Base-by-base conservation (phyloP, 2,888 invertebrate genomes). In the Acheta domesticus region DNA sequence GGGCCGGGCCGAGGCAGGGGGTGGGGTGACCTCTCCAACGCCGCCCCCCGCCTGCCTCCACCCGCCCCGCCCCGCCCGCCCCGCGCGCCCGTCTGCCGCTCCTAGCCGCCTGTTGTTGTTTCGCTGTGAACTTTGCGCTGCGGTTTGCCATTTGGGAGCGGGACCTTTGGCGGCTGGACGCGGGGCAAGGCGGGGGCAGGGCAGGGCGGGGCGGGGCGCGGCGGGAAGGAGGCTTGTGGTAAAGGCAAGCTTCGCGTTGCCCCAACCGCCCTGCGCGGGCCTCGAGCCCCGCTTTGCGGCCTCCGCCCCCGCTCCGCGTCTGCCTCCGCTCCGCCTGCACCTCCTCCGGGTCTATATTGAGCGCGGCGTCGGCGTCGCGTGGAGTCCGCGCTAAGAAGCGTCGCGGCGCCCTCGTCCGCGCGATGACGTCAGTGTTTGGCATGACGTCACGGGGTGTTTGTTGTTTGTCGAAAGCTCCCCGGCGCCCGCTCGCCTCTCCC, bases 401-500 rank as follows among this genome's bases (percentile, higher is more conserved):
- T 23, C 76, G 19, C 48, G n/a, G 76, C 36, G 36, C 76, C 19
- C 76, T n/a, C 76, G 48, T 16, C 19, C 21, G 36, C 48, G 36
- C n/a, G n/a, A 48, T 48, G 76, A 76, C 48, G 48, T 76, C 76
- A 76, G 76, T 76, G 76, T 36, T 76, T 76, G 76, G 49, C 48
- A 76, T 36, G 76, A 76, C 76, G 76, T 76, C 76, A 76, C 48
- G 50, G 77, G 48, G 62, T 80, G 80, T 80, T 80, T 80, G 80
- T 80, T 80, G 80, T 80, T 80, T 80, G 80, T 80, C 80, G 77
- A 78, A 75, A 80, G 75, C 50, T 50, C 49, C 76, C 48, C 12
- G 75, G 23, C 79, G 62, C 62, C 62, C 62, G 62, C 62, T n/a
- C 62, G 14, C 62, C 8, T 21, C 50, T 75, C 76, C 74, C 75